Conservation (phyloP, 2,797 vertebrate species). For the Liparis tanakae region DNA sequence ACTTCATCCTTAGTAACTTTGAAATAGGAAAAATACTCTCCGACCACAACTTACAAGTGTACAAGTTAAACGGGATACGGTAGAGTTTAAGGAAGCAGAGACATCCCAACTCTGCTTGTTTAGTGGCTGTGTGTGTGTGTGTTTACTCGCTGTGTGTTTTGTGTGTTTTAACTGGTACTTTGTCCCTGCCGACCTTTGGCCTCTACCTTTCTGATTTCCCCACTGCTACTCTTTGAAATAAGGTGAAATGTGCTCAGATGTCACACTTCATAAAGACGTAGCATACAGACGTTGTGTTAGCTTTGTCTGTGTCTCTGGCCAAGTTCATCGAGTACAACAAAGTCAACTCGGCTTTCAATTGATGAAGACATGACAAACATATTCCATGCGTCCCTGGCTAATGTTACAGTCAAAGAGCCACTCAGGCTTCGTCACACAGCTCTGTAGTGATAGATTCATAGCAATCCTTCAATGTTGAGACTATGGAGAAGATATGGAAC, state of each 20-base stretch:
- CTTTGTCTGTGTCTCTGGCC: background rate
- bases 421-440: background rate
- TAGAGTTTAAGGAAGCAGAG: background rate
- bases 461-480: background rate
- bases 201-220: slow-evolving; percentile 39
- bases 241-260: slow-evolving; percentile 24
- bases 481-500: background rate
- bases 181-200: slow-evolving; percentile 69
- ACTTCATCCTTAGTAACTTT: background rate
- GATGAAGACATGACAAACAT: background rate
- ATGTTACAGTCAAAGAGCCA: background rate
- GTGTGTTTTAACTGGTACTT: slow-evolving; percentile 70
- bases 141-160: slow-evolving; percentile 27
- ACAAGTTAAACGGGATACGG: background rate
- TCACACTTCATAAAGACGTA: background rate
- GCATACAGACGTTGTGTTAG: slow-evolving; percentile 1
- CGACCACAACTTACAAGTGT: background rate
- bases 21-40: background rate
- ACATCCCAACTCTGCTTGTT: background rate
- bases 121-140: background rate
- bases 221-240: slow-evolving; percentile 40
- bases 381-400: background rate
- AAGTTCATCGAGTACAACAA: slow-evolving; percentile 14
- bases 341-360: background rate
- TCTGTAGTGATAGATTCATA: background rate